Percentiles rank a stretch among this genome's conserved stretches.
phyloP scores from a whole-genome alignment of 2,888 invertebrate genomes.

The Lasiommata megera region DNA sequence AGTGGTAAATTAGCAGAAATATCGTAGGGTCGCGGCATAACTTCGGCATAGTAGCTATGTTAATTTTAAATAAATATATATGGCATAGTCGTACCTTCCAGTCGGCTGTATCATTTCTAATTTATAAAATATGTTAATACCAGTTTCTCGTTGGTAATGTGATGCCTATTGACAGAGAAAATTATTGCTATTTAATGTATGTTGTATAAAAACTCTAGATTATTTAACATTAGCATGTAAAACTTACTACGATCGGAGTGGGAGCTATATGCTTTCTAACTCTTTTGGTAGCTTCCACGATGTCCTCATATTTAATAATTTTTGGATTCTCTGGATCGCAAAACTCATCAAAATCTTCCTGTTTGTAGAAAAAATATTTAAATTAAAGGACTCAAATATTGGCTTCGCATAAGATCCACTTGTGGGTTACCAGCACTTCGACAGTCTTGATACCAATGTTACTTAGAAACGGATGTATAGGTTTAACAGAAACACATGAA shows the following conservation, averaged over 20 bases:
- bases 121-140: constrained; percentile 40
- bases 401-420: too few relatives aligned
- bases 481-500: too few relatives aligned
- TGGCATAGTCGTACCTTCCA: constrained; percentile 34
- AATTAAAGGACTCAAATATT: neutral
- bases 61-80: neutral
- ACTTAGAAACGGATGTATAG: too few relatives aligned
- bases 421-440: too few relatives aligned
- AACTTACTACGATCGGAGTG: constrained; percentile 57
- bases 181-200: neutral
- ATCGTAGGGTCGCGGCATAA: too few relatives aligned
- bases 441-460: too few relatives aligned
- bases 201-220: too few relatives aligned
- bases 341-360: constrained; percentile 69
- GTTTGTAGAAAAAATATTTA: constrained; percentile 22
- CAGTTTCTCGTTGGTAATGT: constrained; percentile 51
- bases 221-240: neutral
- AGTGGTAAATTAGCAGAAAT: too few relatives aligned
- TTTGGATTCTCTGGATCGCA: constrained; percentile 66
- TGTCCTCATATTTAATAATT: constrained; percentile 49
- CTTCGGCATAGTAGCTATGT: too few relatives aligned
- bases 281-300: constrained; percentile 47
- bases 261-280: constrained; percentile 42
- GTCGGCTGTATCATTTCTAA: constrained; percentile 37
- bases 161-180: constrained; percentile 49